Evolutionary conservation across 2,888 invertebrate species (phyloP), one percentile per base, ranked within the genome.

Genomic region (Itoplectis maculator): DNA sequence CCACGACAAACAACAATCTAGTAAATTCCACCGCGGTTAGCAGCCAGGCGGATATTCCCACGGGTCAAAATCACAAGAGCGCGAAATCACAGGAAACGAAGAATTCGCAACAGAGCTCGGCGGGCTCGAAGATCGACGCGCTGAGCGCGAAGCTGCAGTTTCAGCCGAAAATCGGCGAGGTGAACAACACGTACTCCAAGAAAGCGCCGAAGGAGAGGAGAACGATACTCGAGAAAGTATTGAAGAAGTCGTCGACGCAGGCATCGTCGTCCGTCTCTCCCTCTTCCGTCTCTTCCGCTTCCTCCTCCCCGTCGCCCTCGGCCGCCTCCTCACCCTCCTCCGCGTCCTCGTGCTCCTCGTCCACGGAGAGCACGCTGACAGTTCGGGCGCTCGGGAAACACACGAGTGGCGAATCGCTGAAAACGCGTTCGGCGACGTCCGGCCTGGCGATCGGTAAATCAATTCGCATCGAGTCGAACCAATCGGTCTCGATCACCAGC

Each of bases 71-170:
- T 63, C 20, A n/a, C n/a, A 84, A 75, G 65, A 66, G 9, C 42
- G 18, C 42, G 3, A 79, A 69, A 65, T 73, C 13, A 37, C 78
- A 73, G 15, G 77, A 65, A 13, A 63, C 78, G 70, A 81, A 82
- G 42, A 73, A 65, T 75, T 49, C 70, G 6, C 77, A 75, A 51
- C 65, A 85, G 78, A 66, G 72, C 15, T 45, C 82, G 1, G 61
- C 80, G 6, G 92, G 92, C 5, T 91, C 92, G 4, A 92, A 93
- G 78, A 92, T 92, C 7, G 92, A 92, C 54, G 92, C 92, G 3
- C 80, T 92, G 4, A 93, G 92, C 79, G 91, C 88, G 4, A 92
- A 92, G 74, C 80, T 92, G 6, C 91, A 92, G 23, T 92, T 92
- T 87, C 93, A 92, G 63, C 92, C 92, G 2, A 93, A 92, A 87